Conservation (phyloP, 1,140 invertebrate genomes). For the Papilio polytes region DNA sequence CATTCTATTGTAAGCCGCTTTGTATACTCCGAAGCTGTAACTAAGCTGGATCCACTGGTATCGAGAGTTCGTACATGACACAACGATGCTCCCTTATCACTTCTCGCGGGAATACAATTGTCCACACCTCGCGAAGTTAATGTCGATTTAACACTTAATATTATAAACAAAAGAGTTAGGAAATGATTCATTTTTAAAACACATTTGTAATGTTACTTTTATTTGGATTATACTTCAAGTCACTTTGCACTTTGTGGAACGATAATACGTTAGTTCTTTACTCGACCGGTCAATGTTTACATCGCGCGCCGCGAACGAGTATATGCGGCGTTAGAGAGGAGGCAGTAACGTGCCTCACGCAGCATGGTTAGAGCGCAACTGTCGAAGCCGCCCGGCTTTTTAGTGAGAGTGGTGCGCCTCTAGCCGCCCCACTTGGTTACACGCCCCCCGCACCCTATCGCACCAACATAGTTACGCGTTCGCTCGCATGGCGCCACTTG, state of each 20-base stretch:
- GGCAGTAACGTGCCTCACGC: slow-evolving; percentile 68
- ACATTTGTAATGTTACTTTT: slow-evolving; percentile 69
- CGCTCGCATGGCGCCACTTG: slow-evolving; percentile 77
- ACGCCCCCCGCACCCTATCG: slow-evolving; percentile 64
- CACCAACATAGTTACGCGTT: slow-evolving; percentile 78
- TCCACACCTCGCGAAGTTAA: slow-evolving; percentile 70
- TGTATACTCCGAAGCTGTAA: slow-evolving; percentile 85
- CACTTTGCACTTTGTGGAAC: slow-evolving; percentile 52
- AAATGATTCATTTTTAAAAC: slow-evolving; percentile 80
- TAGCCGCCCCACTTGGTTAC: slow-evolving; percentile 64
- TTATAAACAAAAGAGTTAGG: slow-evolving; percentile 79
- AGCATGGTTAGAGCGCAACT: slow-evolving; percentile 74
- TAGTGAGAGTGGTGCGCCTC: slow-evolving; percentile 71
- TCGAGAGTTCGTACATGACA: slow-evolving; percentile 89
- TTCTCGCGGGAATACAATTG: slow-evolving; percentile 63
- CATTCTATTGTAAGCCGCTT: slow-evolving; percentile 90
- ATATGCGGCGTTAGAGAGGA: slow-evolving; percentile 59
- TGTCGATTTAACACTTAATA: slow-evolving; percentile 74
- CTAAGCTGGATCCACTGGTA: slow-evolving; percentile 86
- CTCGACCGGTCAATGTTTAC: slow-evolving; percentile 73
- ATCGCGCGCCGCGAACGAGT: slow-evolving; percentile 69
- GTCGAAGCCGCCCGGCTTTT: slow-evolving; percentile 63
- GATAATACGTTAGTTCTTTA: slow-evolving; percentile 57
- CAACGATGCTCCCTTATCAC: slow-evolving; percentile 83
- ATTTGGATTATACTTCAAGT: slow-evolving; percentile 51